Percentiles rank a stretch among this genome's conserved stretches.
phyloP scores from a whole-genome alignment of 2,888 invertebrate species.

The Pammene fasciana region DNA sequence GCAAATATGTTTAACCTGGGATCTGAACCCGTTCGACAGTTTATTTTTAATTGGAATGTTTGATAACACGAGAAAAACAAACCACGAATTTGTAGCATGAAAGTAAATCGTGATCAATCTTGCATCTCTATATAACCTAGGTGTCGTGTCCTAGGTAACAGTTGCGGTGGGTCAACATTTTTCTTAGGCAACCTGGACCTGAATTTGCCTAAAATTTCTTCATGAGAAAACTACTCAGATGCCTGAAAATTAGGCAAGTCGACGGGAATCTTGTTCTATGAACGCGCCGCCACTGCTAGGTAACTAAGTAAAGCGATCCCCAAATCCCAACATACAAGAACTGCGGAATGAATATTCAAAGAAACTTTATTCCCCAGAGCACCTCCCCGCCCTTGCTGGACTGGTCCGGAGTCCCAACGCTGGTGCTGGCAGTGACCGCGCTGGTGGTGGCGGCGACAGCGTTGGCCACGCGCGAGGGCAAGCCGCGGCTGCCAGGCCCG shows the following conservation, averaged over 20 bases:
- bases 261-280: no score
- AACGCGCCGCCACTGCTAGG: no score
- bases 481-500: constrained; percentile 88
- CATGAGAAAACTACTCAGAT: no score
- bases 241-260: no score
- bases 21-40: constrained; percentile 50
- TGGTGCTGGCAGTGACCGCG: constrained; percentile 64
- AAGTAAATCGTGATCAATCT: no score
- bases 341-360: not conserved
- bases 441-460: constrained; percentile 64
- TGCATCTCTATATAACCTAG: no score
- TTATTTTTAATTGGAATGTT: constrained; percentile 21
- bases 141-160: no score
- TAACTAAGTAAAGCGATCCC: no score
- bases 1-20: constrained; percentile 56
- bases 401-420: constrained; percentile 74
- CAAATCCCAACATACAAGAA: no score
- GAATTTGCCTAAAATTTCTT: no score
- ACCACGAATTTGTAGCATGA: not conserved
- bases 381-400: constrained; percentile 70
- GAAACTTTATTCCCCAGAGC: constrained; percentile 55
- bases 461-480: constrained; percentile 60
- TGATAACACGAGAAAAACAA: constrained; percentile 5
- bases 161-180: no score
- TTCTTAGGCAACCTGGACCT: no score